Percentiles rank a stretch among this genome's conserved stretches.
Conservation (phyloP, 2,113 vertebrate species). For the Laticauda laticaudata region DNA sequence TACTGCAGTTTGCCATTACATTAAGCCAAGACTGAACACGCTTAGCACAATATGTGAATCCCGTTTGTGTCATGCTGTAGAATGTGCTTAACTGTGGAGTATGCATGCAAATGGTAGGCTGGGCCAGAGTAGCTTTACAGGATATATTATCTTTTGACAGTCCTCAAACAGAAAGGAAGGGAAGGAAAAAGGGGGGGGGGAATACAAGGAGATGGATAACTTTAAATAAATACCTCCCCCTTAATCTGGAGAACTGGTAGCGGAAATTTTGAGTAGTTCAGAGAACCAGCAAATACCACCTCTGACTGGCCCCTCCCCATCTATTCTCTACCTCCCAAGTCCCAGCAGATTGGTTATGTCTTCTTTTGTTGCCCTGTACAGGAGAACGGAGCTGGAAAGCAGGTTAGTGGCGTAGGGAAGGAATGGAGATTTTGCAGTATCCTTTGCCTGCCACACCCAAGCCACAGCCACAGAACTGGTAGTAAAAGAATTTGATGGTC, state of each 20-base stretch:
- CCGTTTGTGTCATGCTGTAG: neutral
- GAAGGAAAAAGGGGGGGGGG: neutral
- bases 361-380: too few relatives aligned
- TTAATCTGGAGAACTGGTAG: neutral
- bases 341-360: too few relatives aligned
- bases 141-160: neutral
- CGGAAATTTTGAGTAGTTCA: too few relatives aligned
- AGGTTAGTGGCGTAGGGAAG: too few relatives aligned
- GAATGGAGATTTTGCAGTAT: too few relatives aligned
- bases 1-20: neutral
- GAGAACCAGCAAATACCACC: too few relatives aligned
- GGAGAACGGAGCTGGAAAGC: too few relatives aligned
- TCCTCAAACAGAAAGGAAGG: neutral
- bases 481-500: neutral
- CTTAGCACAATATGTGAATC: neutral
- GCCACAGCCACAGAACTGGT: too few relatives aligned
- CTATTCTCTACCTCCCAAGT: too few relatives aligned
- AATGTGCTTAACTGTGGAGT: neutral
- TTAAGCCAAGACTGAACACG: neutral
- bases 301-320: too few relatives aligned
- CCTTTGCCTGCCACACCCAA: too few relatives aligned
- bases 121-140: neutral
- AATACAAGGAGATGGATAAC: neutral
- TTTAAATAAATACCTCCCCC: neutral
- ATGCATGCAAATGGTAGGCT: neutral